A percentile compares a stretch with the other conserved stretches of the same genome.
Evolutionary conservation across 2,797 vertebrate genomes (phyloP).

Genomic region (Coregonus sp.): DNA sequence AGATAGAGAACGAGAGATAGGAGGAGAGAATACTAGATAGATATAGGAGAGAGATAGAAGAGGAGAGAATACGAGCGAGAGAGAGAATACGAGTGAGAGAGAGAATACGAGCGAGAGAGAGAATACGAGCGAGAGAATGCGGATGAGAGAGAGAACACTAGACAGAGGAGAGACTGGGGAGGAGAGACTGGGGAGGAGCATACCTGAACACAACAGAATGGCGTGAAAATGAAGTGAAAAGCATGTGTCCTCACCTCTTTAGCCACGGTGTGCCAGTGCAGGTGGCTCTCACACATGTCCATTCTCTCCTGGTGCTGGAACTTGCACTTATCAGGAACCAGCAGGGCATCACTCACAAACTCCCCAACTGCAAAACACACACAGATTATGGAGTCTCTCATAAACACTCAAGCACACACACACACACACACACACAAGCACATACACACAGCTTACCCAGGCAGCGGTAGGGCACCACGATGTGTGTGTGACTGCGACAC

Average conservation of each 20-base stretch:
- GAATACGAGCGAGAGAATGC: neutral
- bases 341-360: constrained; percentile 96
- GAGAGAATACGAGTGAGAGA: constrained; percentile 13
- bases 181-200: neutral
- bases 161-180: neutral
- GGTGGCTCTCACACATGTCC: constrained; percentile 96
- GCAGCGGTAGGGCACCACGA: constrained; percentile 96
- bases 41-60: neutral
- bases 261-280: constrained; percentile 97
- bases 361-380: constrained; percentile 83
- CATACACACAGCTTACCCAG: constrained; percentile 77
- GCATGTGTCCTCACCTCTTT: constrained; percentile 84
- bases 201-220: neutral
- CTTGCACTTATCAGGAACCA: constrained; percentile 97
- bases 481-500: constrained; percentile 86
- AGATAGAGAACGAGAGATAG: too few species aligned
- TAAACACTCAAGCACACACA: constrained; percentile 2
- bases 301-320: constrained; percentile 97
- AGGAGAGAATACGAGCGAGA: neutral
- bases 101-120: constrained; percentile 3
- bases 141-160: neutral
- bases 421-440: neutral
- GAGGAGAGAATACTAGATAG: neutral
- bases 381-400: too few species aligned
- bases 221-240: neutral